Percentiles rank a stretch among this genome's conserved stretches.
These are phyloP conservation scores for Candoia aspera DNA, from an alignment of 2,113 vertebrate genomes.

Conservation along the genomic window DNA sequence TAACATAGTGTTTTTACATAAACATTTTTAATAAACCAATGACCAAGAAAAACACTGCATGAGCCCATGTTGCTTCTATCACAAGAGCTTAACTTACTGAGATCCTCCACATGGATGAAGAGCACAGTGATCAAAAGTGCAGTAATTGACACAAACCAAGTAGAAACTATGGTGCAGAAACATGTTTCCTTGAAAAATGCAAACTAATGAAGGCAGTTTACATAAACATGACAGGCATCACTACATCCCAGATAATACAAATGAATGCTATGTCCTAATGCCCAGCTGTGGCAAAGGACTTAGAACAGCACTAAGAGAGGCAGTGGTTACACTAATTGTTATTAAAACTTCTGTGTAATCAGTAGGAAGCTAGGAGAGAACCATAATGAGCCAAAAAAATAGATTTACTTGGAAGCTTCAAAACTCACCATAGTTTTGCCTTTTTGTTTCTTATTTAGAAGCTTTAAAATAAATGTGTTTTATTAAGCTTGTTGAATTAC, in stretches of 20 bases:
- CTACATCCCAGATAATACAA: neutral
- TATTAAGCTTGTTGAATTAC: slow-evolving; percentile 4
- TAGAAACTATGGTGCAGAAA: slow-evolving; percentile 2
- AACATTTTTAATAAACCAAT: slow-evolving; percentile 12
- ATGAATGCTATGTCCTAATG: neutral
- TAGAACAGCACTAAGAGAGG: neutral
- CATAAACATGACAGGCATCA: slow-evolving; percentile 39
- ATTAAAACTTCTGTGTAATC: fast-evolving
- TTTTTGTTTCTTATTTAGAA: slow-evolving; percentile 38
- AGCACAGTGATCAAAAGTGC: slow-evolving; percentile 32
- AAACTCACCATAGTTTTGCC: neutral
- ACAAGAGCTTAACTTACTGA: neutral
- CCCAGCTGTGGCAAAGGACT: neutral
- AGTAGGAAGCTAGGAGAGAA: neutral
- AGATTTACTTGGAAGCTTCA: neutral
- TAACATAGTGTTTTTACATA: slow-evolving; percentile 18
- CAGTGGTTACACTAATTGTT: neutral
- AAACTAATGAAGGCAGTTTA: slow-evolving; percentile 32
- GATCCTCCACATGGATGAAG: neutral
- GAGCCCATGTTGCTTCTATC: neutral
- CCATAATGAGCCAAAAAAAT: neutral
- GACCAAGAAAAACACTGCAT: neutral
- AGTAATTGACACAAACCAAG: slow-evolving; percentile 20
- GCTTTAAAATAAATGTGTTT: slow-evolving; percentile 12
- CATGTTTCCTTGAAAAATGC: slow-evolving; percentile 15